Evolutionary conservation across 2,888 invertebrate genomes (phyloP).

Genomic region (Drosophila cracens): DNA sequence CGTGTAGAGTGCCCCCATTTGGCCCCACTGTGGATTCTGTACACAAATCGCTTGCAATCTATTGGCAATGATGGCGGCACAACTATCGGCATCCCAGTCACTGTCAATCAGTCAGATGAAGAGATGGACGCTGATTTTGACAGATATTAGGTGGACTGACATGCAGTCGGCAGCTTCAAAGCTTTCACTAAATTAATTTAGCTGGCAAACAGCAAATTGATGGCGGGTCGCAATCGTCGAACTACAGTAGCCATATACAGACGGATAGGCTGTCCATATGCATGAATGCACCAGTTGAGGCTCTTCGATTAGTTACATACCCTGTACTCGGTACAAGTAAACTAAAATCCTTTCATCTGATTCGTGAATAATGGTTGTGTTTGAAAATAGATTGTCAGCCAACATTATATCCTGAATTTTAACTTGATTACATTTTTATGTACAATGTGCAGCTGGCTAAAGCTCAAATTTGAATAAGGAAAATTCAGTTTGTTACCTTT

Average conservation of each 20-base stretch:
- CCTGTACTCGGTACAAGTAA: background rate
- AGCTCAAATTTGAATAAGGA: background rate
- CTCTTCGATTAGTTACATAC: background rate
- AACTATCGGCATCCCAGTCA: constrained; percentile 11
- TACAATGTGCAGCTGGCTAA: background rate
- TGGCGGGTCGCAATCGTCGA: constrained; percentile 19
- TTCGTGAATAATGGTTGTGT: background rate
- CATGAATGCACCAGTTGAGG: background rate
- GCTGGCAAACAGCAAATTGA: constrained; percentile 73
- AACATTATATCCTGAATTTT: background rate
- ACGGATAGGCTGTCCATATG: background rate
- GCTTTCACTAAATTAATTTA: constrained; percentile 79
- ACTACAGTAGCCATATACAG: constrained; percentile 16
- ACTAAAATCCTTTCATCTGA: background rate
- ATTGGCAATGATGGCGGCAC: constrained; percentile 18
- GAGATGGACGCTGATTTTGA: constrained; percentile 39
- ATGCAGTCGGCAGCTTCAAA: constrained; percentile 53
- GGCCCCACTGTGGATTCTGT: constrained; percentile 33
- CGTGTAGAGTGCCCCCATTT: background rate
- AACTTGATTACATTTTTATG: background rate
- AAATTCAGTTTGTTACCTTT: background rate
- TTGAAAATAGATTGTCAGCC: background rate
- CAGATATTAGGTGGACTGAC: constrained; percentile 46
- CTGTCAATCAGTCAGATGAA: constrained; percentile 28
- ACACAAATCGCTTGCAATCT: constrained; percentile 29